phyloP scores from a whole-genome alignment of 2,888 invertebrate species.

The Ceriagrion tenellum region DNA sequence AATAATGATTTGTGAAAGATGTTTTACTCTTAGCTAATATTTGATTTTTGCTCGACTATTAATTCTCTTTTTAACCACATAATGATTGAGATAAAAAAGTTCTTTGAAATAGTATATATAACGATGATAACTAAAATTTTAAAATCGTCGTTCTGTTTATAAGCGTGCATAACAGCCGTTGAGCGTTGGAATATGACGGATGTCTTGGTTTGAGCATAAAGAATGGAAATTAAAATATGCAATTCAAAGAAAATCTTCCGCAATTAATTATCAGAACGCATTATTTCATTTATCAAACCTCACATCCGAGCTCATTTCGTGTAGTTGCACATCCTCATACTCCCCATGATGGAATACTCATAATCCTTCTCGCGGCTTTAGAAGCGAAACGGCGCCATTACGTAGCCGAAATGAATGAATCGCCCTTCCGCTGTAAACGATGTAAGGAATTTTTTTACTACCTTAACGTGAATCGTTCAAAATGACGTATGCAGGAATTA shows the following conservation, averaged over 20 bases:
- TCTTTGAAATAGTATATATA: no score
- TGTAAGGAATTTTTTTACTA: background rate
- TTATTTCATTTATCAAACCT: background rate
- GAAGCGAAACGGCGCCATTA: background rate
- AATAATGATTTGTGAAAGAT: no score
- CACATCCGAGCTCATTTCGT: background rate
- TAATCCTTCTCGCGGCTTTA: background rate
- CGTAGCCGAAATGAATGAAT: background rate
- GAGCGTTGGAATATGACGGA: no score
- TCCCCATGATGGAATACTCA: background rate
- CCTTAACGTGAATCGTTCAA: background rate
- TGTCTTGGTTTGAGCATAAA: no score
- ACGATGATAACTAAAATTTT: no score
- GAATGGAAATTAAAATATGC: no score
- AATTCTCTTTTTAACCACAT: no score
- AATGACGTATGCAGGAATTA: constrained; percentile 2
- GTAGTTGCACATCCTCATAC: background rate
- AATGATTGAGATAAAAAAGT: no score
- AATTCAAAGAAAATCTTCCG: background rate
- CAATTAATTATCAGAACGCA: background rate
- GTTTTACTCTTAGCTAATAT: no score
- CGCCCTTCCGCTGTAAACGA: background rate
- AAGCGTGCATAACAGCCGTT: no score
- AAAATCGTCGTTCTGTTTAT: no score
- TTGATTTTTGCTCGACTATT: no score